Base-by-base conservation (phyloP, 1,140 invertebrate genomes). In the Teleopsis dalmanni region DNA sequence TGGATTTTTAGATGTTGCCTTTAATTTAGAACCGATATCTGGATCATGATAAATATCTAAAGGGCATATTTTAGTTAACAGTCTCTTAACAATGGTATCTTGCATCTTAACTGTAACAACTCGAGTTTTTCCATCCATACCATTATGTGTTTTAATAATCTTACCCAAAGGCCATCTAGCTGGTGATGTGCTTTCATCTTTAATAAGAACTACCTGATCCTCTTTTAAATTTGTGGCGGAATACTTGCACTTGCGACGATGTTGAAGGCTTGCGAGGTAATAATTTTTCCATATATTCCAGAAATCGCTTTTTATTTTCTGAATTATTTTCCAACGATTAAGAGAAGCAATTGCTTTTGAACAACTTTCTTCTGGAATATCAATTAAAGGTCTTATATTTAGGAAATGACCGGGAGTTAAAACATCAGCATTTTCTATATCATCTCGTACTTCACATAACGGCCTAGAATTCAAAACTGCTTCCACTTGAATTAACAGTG, bases 331-430 rank as follows among this genome's bases (percentile, higher is more conserved):
- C 52, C 52, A 67, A 21, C 57, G 52, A 26, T 44, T 52, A 14
- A 62, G 40, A 11, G 51, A 47, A 41, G 45, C 33, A 18, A 55
- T 40, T 7, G 31, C 35, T 14, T 23, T 29, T 9, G 21, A 54
- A 44, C 26, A 31, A 36, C 59, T 54, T 60, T 41, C 57, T 55
- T 40, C 47, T 8, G 47, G 36, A 33, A 13, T 18, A 21, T 40
- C 55, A 31, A 43, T 53, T 53, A 62, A 23, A 11, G 53, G 50
- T 14, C 49, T 31, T 31, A 52, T 50, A 25, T 56, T 59, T 9
- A 63, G 21, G 46, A 65, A 65, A 50, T 69, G 58, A 10, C 49
- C 53, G 9, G 62, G 58, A 14, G 57, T 61, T 13, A 65, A 40
- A 37, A 48, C 13, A 16, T 53, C 44, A 29, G 46, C 9, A 8